Percentiles rank a stretch among this genome's conserved stretches.
These are phyloP conservation scores for Xanthia togata DNA, from an alignment of 2,888 invertebrate genomes.

Conservation along the genomic window DNA sequence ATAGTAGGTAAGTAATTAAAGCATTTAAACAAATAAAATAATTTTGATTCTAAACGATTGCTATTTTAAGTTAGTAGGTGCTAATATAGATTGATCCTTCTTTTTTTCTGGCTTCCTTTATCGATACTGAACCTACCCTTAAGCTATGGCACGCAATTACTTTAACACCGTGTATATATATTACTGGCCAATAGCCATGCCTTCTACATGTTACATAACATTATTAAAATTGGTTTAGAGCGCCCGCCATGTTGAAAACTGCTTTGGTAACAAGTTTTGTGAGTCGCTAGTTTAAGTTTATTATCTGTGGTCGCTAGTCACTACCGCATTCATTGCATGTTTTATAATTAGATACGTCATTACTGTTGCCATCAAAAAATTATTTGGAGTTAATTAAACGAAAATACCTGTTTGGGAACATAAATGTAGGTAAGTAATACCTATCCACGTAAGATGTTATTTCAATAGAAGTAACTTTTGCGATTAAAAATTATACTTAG, in stretches of 20 bases:
- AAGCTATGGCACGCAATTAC: no score
- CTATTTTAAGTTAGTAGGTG: no score
- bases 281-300: slow-evolving; percentile 1
- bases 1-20: no score
- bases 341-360: not conserved
- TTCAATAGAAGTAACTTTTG: not conserved
- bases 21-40: no score
- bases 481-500: not conserved
- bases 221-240: not conserved
- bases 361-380: not conserved
- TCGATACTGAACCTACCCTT: no score
- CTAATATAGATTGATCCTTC: no score
- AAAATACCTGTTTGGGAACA: slow-evolving; percentile 7
- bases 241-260: slow-evolving; percentile 1
- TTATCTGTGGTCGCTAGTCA: not conserved
- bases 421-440: not conserved
- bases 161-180: no score
- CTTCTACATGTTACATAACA: not conserved
- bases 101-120: no score
- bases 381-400: not conserved
- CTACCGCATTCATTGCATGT: slow-evolving; percentile 46
- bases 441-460: not conserved
- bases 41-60: no score
- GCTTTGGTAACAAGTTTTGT: slow-evolving; percentile 21
- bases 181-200: not conserved